Percentiles rank a stretch among this genome's conserved stretches.
These are phyloP conservation scores for Microcaecilia unicolor DNA, from an alignment of 2,797 vertebrate genomes.

Conservation along the genomic window DNA sequence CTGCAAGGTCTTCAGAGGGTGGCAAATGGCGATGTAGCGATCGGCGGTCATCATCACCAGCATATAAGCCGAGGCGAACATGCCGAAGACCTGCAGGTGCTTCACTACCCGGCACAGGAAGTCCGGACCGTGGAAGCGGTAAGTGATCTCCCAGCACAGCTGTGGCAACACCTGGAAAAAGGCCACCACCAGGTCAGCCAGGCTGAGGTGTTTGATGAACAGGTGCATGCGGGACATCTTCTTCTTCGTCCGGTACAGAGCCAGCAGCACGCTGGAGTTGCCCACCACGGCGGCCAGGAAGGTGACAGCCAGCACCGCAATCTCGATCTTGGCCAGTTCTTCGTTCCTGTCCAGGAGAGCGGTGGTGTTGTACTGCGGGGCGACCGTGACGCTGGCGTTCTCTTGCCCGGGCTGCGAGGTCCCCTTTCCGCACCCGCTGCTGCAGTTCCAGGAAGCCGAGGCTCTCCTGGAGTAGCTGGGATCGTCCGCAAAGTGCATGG, in stretches of 20 bases:
- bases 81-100: constrained; percentile 88
- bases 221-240: constrained; percentile 92
- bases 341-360: constrained; percentile 70
- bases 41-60: constrained; percentile 95
- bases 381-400: constrained; percentile 25
- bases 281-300: constrained; percentile 84
- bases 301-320: constrained; percentile 79
- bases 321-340: constrained; percentile 83
- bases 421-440: constrained; percentile 2
- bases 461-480: neutral
- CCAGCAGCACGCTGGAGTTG: constrained; percentile 79
- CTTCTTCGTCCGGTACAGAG: constrained; percentile 80
- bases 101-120: constrained; percentile 87
- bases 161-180: constrained; percentile 95
- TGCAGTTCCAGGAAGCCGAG: constrained; percentile 8
- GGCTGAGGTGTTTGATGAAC: constrained; percentile 89
- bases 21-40: constrained; percentile 94
- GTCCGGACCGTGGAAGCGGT: constrained; percentile 87
- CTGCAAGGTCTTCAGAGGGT: constrained; percentile 89
- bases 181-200: constrained; percentile 89
- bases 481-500: neutral
- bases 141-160: constrained; percentile 90
- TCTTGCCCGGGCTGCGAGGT: constrained; percentile 19
- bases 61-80: constrained; percentile 96
- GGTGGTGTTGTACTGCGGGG: constrained; percentile 29